Evolutionary conservation across 2,113 vertebrate species (phyloP).

Genomic region (Sterna hirundo): DNA sequence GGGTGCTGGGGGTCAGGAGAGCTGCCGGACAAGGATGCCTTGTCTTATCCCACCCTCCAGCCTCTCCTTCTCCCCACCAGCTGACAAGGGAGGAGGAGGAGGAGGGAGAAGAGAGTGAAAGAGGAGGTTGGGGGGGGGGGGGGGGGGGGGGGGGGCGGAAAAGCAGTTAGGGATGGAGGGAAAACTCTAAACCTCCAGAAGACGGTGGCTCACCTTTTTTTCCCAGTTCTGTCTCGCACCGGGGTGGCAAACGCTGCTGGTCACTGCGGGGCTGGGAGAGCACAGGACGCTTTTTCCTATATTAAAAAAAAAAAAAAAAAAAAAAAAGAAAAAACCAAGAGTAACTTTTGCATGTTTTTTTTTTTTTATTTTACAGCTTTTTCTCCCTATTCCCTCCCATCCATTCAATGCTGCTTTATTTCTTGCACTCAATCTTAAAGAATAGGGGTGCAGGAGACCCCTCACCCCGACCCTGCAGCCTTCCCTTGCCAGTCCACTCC

Average conservation of each 20-base stretch:
- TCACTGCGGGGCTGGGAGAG: background rate
- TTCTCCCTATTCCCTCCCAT: background rate
- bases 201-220: background rate
- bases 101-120: background rate
- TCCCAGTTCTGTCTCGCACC: background rate
- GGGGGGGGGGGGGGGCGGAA: no score
- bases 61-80: background rate
- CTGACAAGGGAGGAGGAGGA: conserved; percentile 1
- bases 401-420: background rate
- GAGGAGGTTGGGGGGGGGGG: no score
- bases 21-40: conserved; percentile 33
- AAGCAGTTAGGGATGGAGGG: conserved; percentile 30
- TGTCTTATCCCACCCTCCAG: conserved; percentile 3
- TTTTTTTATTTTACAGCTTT: background rate
- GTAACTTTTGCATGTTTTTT: background rate
- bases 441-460: background rate
- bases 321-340: no score
- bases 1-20: background rate
- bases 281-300: background rate
- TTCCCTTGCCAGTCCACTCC: background rate
- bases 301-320: background rate
- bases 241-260: background rate
- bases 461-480: background rate
- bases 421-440: background rate
- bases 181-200: conserved; percentile 3